Evolutionary conservation across 2,888 invertebrate genomes (phyloP).

Genomic region (Eupithecia abbreviata): DNA sequence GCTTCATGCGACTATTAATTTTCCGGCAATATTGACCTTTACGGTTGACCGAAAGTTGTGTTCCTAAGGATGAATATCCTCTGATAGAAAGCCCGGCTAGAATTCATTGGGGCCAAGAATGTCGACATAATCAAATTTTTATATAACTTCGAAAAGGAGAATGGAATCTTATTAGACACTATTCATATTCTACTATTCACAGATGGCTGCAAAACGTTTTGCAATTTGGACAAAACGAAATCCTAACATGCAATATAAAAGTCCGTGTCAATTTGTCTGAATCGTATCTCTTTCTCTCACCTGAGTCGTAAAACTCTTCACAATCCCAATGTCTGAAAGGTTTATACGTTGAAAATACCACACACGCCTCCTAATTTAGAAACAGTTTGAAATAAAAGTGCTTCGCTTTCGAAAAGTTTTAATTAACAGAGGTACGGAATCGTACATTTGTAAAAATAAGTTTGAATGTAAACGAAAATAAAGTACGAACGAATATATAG

Average conservation of each 20-base stretch:
- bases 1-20: slow-evolving; percentile 13
- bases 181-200: slow-evolving; percentile 9
- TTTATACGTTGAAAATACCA: slow-evolving; percentile 36
- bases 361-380: slow-evolving; percentile 32
- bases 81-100: background rate
- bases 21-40: slow-evolving; percentile 14
- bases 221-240: slow-evolving; percentile 19
- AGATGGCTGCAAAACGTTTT: slow-evolving; percentile 16
- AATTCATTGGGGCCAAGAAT: background rate
- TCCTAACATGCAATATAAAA: slow-evolving; percentile 18
- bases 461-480: background rate
- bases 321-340: slow-evolving; percentile 34
- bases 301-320: slow-evolving; percentile 29
- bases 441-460: background rate
- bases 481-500: background rate
- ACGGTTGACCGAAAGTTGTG: slow-evolving; percentile 6
- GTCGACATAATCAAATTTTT: slow-evolving; percentile 1
- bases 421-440: background rate
- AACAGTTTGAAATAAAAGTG: slow-evolving; percentile 1
- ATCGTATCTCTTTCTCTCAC: slow-evolving; percentile 21
- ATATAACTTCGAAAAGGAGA: background rate
- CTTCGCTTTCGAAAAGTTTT: background rate
- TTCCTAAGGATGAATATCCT: background rate
- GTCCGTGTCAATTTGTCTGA: slow-evolving; percentile 21
- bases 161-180: slow-evolving; percentile 3